Base-by-base conservation (phyloP, 2,888 invertebrate species). In the Theristus sp. region DNA sequence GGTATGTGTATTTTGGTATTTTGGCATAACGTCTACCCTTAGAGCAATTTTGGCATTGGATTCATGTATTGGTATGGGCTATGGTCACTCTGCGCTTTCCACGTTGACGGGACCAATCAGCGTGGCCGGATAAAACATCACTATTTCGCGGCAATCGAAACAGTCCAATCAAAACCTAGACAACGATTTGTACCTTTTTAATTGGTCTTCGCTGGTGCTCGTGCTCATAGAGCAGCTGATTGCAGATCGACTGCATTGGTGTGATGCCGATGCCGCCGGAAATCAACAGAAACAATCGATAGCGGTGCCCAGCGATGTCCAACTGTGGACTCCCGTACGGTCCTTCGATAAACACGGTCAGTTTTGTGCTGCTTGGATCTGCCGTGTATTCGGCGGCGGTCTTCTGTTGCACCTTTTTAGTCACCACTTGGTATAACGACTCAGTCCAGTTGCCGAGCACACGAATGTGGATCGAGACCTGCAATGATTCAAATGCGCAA, bases 401-500 rank as follows among this genome's bases (percentile, higher is more conserved):
- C 38, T 38, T n/a, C n/a, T n/a, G n/a, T n/a, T n/a, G n/a, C 13
- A 2, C 25, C 6, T 47, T 58, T 2, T n/a, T 30, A 3, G 31
- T 38, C 6, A 29, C 1, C 20, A 58, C 13, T 1, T 82, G 81
- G 72, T 88, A 85, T 0, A 91, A 78, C 0, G 85, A 81, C 73
- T 87, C 88, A 0, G 90, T 91, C 93, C 93, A 94, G 75, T 90
- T 84, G 1, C 93, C 93, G 2, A 89, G 89, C 0, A 85, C 89
- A 64, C 91, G 82, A 63, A 94, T 86, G 74, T 93, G 93, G 0
- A 93, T 80, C 87, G 89, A 90, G 75, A 93, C 83, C 59, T 59
- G 6, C 1, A 59, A n/a, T n/a, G n/a, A n/a, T n/a, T n/a, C n/a
- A n/a, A n/a, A n/a, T n/a, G n/a, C n/a, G n/a, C n/a, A n/a, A n/a